These are phyloP conservation scores for Erythrolamprus reginae DNA, from an alignment of 2,113 vertebrate species.

Conservation along the genomic window DNA sequence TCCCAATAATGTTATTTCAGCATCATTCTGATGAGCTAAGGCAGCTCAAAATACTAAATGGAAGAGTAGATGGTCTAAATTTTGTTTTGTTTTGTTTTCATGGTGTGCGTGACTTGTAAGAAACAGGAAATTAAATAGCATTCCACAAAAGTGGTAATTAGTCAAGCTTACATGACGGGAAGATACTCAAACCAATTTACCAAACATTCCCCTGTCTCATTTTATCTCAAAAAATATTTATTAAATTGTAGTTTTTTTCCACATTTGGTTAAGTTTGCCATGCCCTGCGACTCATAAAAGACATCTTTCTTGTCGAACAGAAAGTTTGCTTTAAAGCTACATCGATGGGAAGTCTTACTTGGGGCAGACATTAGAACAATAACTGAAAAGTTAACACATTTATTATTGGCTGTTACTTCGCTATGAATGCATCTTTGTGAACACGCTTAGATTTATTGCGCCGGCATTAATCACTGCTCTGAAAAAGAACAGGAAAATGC, in stretches of 20 bases:
- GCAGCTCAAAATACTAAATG: not conserved
- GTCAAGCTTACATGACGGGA: conserved; percentile 3
- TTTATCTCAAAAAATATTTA: conserved; percentile 31
- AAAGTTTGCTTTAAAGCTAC: conserved; percentile 46
- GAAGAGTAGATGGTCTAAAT: not conserved
- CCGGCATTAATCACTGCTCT: conserved; percentile 46
- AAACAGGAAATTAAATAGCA: conserved; percentile 16
- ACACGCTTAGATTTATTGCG: conserved; percentile 48
- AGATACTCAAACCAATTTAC: not conserved
- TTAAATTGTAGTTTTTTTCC: conserved; percentile 47
- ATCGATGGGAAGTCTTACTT: conserved; percentile 51
- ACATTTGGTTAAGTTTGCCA: conserved; percentile 34
- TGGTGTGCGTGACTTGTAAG: not conserved
- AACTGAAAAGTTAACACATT: conserved; percentile 56
- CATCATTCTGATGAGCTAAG: not conserved
- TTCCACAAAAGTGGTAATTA: conserved; percentile 25
- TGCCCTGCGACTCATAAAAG: conserved; percentile 22
- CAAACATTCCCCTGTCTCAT: conserved; percentile 19
- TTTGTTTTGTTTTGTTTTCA: not conserved
- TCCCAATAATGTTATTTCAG: not conserved
- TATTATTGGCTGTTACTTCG: conserved; percentile 58
- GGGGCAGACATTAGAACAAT: conserved; percentile 38
- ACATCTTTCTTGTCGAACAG: conserved; percentile 21
- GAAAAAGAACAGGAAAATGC: not conserved
- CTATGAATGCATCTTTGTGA: conserved; percentile 62